Conservation (phyloP, 2,888 invertebrate species). For the Lepidocyrtoides sp. region DNA sequence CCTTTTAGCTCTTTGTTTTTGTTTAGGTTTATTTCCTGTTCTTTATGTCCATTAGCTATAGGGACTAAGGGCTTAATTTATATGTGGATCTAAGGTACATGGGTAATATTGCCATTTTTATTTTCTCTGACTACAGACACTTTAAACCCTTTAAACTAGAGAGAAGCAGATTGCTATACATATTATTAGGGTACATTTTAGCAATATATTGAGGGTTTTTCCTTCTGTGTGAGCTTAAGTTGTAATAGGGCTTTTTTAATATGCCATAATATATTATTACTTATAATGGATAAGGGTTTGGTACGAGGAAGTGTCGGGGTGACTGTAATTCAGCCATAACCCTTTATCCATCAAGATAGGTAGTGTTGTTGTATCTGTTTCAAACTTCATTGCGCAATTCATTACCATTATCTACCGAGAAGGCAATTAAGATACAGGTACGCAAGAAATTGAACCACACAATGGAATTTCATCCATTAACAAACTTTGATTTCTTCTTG, state of each 20-base stretch:
- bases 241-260: too few relatives aligned
- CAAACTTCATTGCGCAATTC: constrained; percentile 24
- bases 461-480: neutral
- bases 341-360: neutral
- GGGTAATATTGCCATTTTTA: neutral
- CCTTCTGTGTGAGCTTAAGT: too few relatives aligned
- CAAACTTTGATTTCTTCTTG: neutral
- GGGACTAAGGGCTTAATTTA: neutral
- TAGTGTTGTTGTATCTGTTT: neutral
- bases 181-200: neutral
- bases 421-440: constrained; percentile 26
- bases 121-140: too few relatives aligned
- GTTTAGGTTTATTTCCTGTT: too few relatives aligned
- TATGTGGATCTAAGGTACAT: neutral
- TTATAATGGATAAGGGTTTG: neutral
- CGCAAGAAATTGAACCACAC: neutral
- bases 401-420: neutral
- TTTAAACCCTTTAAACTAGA: too few relatives aligned
- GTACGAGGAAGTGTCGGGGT: constrained; percentile 25
- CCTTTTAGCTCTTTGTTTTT: too few relatives aligned
- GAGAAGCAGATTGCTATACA: too few relatives aligned
- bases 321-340: neutral
- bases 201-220: too few relatives aligned
- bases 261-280: too few relatives aligned
- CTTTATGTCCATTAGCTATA: neutral